These are phyloP conservation scores for Drosophila lowei DNA, from an alignment of 1,140 invertebrate species.

Conservation along the genomic window DNA sequence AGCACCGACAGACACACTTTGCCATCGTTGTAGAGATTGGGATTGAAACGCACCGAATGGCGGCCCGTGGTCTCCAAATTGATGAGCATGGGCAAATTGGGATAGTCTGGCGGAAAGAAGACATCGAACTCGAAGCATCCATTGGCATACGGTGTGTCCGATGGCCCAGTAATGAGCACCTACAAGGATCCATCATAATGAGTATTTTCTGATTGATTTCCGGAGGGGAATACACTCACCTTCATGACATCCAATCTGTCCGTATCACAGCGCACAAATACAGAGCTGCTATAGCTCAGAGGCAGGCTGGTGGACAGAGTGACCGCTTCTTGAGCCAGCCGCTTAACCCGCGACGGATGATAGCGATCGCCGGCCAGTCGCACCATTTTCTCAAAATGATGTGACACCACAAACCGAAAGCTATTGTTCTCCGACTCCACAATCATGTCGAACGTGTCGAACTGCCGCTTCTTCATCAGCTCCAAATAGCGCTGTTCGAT, in stretches of 20 bases:
- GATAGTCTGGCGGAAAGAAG: constrained; percentile 95
- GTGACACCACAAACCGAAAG: constrained; percentile 92
- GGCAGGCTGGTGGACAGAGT: constrained; percentile 97
- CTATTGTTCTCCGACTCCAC: constrained; percentile 88
- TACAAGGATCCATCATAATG: constrained; percentile 73
- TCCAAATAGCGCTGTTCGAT: constrained; percentile 91
- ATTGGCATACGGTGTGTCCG: constrained; percentile 94
- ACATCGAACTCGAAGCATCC: constrained; percentile 96
- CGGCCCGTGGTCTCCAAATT: constrained; percentile 97
- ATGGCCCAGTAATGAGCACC: constrained; percentile 96
- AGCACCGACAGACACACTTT: constrained; percentile 98
- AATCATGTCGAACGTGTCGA: constrained; percentile 96
- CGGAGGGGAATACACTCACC: constrained; percentile 83
- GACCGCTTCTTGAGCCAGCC: constrained; percentile 97
- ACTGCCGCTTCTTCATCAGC: constrained; percentile 94
- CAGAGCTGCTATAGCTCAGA: constrained; percentile 95
- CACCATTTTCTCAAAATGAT: constrained; percentile 96
- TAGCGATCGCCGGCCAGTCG: constrained; percentile 92
- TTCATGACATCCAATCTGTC: constrained; percentile 98
- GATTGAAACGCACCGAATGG: constrained; percentile 97
- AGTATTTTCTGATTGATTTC: constrained; percentile 4
- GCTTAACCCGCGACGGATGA: constrained; percentile 93
- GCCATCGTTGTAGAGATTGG: constrained; percentile 98
- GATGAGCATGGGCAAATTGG: constrained; percentile 91
- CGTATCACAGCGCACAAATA: constrained; percentile 97